A percentile compares a stretch with the other conserved stretches of the same genome.
phyloP scores from a whole-genome alignment of 1,140 invertebrate species.

The Hyles euphorbiae region DNA sequence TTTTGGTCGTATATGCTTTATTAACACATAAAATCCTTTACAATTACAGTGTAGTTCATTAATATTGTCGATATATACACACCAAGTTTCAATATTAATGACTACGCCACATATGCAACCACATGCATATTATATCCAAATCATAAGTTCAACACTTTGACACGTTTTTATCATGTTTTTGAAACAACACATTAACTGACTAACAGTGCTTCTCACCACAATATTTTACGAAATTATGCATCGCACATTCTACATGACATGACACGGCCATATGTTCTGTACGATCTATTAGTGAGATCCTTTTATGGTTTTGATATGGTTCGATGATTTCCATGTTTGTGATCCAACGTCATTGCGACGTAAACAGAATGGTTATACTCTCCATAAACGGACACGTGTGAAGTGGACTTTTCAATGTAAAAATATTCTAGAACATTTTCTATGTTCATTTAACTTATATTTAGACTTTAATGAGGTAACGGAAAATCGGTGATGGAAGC shows the following conservation, averaged over 20 bases:
- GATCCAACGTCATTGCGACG: conserved; percentile 2
- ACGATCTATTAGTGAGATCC: neutral
- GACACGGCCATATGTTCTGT: conserved; percentile 45
- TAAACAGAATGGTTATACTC: conserved; percentile 26
- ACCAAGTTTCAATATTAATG: too few relatives aligned
- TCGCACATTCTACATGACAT: conserved; percentile 46
- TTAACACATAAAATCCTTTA: too few relatives aligned
- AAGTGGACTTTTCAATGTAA: neutral
- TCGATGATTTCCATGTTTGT: conserved; percentile 12
- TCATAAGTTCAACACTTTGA: too few relatives aligned
- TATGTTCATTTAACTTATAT: too few relatives aligned
- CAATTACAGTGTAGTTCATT: too few relatives aligned
- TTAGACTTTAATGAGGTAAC: too few relatives aligned
- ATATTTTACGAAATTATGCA: conserved; percentile 24
- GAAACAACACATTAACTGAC: neutral
- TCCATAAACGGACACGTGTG: conserved; percentile 15
- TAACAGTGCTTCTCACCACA: conserved; percentile 16
- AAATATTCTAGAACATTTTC: too few relatives aligned
- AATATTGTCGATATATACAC: too few relatives aligned
- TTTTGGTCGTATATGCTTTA: too few relatives aligned
- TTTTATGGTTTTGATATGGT: conserved; percentile 23
- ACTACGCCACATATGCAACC: too few relatives aligned
- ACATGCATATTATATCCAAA: too few relatives aligned
- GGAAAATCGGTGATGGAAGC: too few relatives aligned
- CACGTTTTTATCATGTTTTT: conserved; percentile 12